These are phyloP conservation scores for Hestina assimilis DNA, from an alignment of 1,140 invertebrate genomes.

Conservation along the genomic window DNA sequence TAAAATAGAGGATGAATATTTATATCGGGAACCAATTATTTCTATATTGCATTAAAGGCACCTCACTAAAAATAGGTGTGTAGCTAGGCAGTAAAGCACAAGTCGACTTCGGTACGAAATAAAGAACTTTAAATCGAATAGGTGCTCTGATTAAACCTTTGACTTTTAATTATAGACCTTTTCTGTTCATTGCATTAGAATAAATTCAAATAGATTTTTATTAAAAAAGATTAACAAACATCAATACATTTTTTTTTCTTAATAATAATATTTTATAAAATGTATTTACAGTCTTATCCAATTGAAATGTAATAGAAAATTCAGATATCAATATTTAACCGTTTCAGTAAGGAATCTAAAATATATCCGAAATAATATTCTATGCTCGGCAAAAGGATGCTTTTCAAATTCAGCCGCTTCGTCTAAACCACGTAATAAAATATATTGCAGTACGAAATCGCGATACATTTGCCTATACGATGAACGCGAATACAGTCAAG, in stretches of 20 bases:
- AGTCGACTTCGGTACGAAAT: too few species aligned
- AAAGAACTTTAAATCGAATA: too few species aligned
- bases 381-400: slow-evolving; percentile 15
- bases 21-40: too few species aligned
- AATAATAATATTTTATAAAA: background rate
- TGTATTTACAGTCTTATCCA: background rate
- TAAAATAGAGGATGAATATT: too few species aligned
- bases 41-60: too few species aligned
- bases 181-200: too few species aligned
- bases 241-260: background rate
- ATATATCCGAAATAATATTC: slow-evolving; percentile 21
- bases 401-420: slow-evolving; percentile 24
- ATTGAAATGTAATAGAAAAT: background rate
- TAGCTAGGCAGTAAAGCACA: too few species aligned
- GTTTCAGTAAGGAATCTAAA: slow-evolving; percentile 12
- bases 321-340: slow-evolving; percentile 16
- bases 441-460: slow-evolving; percentile 18
- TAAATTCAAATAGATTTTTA: too few species aligned
- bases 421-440: slow-evolving; percentile 24
- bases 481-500: background rate
- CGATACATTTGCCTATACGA: slow-evolving; percentile 16
- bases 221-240: background rate
- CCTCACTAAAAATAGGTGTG: too few species aligned
- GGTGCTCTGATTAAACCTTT: too few species aligned
- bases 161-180: too few species aligned